Base-by-base conservation (phyloP, 1,140 invertebrate genomes). In the Monochamus saltuarius region DNA sequence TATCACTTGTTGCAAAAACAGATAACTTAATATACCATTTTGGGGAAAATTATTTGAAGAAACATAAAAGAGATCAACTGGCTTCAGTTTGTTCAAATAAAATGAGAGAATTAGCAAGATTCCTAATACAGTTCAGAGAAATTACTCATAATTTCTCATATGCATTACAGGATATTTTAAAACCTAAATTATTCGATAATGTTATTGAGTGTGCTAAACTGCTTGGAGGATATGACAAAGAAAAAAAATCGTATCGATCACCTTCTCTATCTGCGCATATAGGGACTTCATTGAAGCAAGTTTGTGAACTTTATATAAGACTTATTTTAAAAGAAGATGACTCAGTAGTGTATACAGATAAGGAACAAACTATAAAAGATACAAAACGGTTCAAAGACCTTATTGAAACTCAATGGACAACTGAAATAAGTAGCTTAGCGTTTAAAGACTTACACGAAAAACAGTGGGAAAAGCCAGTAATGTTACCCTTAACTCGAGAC, bases 31-130 rank as follows among this genome's bases (percentile, higher is more conserved):
- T 64, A 46, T 54, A 47, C 43, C 34, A 50, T 13, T 69, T 61
- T 55, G 67, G 61, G n/a, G 56, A 63, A 51, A 19, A 56, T 45
- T 66, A 68, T 55, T 38, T 68, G 22, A 66, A 66, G 46, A 66
- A 68, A 54, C 66, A 68, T 50, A 68, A 68, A 43, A 29, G 64
- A 36, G 51, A 59, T 57, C 64, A 64, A 58, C 53, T 68, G 19
- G 54, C 7, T 29, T 14, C 14, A 7, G 61, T 49, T 29, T 66
- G 61, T 52, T 63, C 60, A 8, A 68, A 66, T 42, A 59, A 60
- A 54, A 65, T 66, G 52, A 38, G 64, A 11, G 66, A 69, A 43
- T 43, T 65, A 36, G 63, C 55, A 4, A 37, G 60, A 22, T 47
- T 66, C 9, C 13, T 68, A 4, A 61, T 68, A 13, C 37, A 60